Evolutionary conservation across 2,888 invertebrate species (phyloP), one percentile per base, ranked within the genome.

Genomic region (Microctonus aethiopoides): DNA sequence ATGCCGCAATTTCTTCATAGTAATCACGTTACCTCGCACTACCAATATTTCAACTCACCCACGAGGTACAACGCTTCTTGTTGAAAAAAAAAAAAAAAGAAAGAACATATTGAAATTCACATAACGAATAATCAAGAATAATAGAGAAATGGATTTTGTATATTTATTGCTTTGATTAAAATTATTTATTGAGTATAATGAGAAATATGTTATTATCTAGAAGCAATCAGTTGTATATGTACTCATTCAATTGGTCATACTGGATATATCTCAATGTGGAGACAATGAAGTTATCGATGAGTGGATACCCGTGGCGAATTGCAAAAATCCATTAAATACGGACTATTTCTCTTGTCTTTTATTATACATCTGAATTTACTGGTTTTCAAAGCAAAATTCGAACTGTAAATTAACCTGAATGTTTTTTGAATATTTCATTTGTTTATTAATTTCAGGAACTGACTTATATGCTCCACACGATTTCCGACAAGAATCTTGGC

Each of bases 1-100:
- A 85, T 84, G 84, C 84, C 80, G 84, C 85, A 84, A 85, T 85
- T 85, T 84, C 85, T 84, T 78, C 76, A 80, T 79, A 80, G 79
- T 85, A 85, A 84, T 84, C 83, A 74, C 74, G 82, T 84, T 84
- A 84, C 83, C 76, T 74, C 77, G 77, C 70, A 72, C 74, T 72
- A 67, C 67, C 73, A 56, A 62, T 61, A 70, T 75, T 72, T 75
- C 70, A 69, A 41, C 52, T 16, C 56, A 62, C 70, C 67, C 72
- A 70, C 66, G 56, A 57, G 39, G 70, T 64, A 62, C 41, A 46
- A 64, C 62, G 56, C 39, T 66, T 34, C 32, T 16, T 16, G 64
- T 24, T 32, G 34, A 61, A 60, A 51, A 62, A 68, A 22, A 61
- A 60, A 51, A 62, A 68, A 22, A 26, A 57, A 26, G 22, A 26